These are phyloP conservation scores for Ranitomeya imitator DNA, from an alignment of 2,113 vertebrate species.

Conservation along the genomic window DNA sequence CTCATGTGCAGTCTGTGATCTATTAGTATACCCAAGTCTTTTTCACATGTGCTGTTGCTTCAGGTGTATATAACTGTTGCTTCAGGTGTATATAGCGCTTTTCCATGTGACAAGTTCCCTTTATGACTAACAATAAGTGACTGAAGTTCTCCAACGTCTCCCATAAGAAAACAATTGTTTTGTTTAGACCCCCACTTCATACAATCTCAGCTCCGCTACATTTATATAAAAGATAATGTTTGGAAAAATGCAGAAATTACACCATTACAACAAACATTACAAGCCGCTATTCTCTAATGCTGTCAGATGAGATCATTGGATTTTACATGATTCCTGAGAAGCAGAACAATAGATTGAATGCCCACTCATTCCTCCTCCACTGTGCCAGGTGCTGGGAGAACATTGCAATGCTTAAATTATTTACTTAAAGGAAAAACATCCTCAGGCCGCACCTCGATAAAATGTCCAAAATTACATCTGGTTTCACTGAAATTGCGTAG, in stretches of 20 bases:
- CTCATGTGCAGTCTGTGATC: too few relatives aligned
- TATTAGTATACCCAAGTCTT: too few relatives aligned
- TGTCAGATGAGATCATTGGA: constrained; percentile 34
- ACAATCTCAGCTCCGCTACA: background rate
- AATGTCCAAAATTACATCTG: background rate
- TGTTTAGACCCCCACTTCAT: background rate
- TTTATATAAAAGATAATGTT: background rate
- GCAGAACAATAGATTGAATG: constrained; percentile 21
- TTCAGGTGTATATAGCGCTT: too few relatives aligned
- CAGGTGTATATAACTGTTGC: too few relatives aligned
- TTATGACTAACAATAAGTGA: background rate
- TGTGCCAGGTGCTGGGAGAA: constrained; percentile 4
- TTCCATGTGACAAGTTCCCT: too few relatives aligned
- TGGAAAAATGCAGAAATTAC: background rate
- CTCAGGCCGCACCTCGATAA: background rate
- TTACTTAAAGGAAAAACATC: background rate
- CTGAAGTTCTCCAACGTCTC: background rate
- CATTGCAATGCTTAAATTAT: background rate
- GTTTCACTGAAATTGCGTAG: background rate
- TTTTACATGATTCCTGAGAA: constrained; percentile 20
- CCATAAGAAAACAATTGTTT: background rate
- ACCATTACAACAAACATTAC: background rate
- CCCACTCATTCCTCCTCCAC: constrained; percentile 45
- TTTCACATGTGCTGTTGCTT: too few relatives aligned
- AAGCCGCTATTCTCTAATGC: background rate